Evolutionary conservation across 1,140 invertebrate species (phyloP).

Genomic region (Pogonus chalceus): DNA sequence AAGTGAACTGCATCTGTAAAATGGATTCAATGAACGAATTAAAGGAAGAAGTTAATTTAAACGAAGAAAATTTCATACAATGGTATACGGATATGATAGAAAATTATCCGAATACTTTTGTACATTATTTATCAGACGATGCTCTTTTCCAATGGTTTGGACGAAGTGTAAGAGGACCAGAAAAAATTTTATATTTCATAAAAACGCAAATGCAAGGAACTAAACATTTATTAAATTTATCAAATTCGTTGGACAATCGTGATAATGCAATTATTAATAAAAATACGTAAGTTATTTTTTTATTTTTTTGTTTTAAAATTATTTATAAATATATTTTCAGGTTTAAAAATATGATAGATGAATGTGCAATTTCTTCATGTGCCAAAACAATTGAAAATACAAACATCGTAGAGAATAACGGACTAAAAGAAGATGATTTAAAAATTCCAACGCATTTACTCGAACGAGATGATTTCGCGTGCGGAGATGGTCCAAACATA

Average conservation of each 20-base stretch:
- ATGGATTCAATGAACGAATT: background rate
- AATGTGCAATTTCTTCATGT: background rate
- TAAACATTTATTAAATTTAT: conserved; percentile 24
- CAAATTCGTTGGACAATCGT: conserved; percentile 18
- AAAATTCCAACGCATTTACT: background rate
- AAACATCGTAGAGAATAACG: no score
- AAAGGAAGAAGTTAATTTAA: conserved; percentile 13
- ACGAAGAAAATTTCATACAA: conserved; percentile 22
- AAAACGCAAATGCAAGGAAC: conserved; percentile 21
- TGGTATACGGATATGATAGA: conserved; percentile 31
- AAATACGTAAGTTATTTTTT: background rate
- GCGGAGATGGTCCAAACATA: background rate
- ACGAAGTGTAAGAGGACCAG: conserved; percentile 40
- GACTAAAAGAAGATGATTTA: no score
- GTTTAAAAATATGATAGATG: background rate
- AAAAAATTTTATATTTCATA: conserved; percentile 33
- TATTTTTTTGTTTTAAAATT: background rate
- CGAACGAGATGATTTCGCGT: background rate
- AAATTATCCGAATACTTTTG: conserved; percentile 23
- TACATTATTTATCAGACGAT: conserved; percentile 40
- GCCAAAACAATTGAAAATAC: background rate
- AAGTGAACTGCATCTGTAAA: background rate
- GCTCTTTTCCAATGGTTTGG: conserved; percentile 47
- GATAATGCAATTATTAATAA: background rate
- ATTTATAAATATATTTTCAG: background rate